Conservation (phyloP, 1,140 invertebrate genomes). For the Zaprionus nigranus region DNA sequence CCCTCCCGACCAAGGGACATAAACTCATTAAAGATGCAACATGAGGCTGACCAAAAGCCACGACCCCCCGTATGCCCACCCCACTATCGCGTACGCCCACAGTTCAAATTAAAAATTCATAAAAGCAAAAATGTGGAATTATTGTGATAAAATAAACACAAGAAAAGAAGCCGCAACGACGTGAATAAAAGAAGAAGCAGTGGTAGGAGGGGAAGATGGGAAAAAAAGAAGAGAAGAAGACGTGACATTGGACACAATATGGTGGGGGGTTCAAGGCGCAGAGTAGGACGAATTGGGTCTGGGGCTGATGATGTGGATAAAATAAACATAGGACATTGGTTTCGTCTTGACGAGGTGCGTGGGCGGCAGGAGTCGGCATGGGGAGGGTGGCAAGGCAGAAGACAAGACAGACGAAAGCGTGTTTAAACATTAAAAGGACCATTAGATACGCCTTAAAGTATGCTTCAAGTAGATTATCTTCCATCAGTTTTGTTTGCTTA, state of each 20-base stretch:
- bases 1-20: background rate
- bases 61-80: no score
- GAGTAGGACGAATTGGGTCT: conserved; percentile 25
- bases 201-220: background rate
- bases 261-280: background rate
- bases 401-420: conserved; percentile 69
- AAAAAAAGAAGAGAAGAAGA: conserved; percentile 30
- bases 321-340: conserved; percentile 81
- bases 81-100: background rate
- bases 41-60: conserved; percentile 21
- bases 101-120: conserved; percentile 81
- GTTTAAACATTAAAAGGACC: conserved; percentile 83
- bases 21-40: conserved; percentile 1
- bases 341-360: conserved; percentile 30
- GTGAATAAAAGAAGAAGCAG: conserved; percentile 30
- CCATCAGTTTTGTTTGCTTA: conserved; percentile 83
- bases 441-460: conserved; percentile 84
- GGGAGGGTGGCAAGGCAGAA: background rate
- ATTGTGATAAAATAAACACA: conserved; percentile 83
- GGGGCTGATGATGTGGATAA: conserved; percentile 81
- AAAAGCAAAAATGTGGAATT: conserved; percentile 82
- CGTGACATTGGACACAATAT: conserved; percentile 49
- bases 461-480: conserved; percentile 84
- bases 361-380: background rate
- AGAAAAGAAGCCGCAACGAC: conserved; percentile 57